Base-by-base conservation (phyloP, 2,888 invertebrate species). In the Melikaiella ostensackeni region DNA sequence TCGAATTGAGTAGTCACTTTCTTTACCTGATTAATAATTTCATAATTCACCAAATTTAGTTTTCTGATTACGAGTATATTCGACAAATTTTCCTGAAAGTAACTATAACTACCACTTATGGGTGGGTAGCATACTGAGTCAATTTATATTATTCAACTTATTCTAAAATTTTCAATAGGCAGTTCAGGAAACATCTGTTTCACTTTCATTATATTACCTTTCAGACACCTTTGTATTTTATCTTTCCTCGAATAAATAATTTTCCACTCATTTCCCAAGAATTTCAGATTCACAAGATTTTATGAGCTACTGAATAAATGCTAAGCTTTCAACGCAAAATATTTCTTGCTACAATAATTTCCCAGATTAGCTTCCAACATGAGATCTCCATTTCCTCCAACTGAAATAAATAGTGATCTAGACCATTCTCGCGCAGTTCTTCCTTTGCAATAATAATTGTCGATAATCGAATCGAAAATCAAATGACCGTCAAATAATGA, bases 261-360 rank as follows among this genome's bases (percentile, higher is more conserved):
- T 64, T 64, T 42, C 24, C 21, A 24, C 24, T 24, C 24, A 13
- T 57, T 21, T 38, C 13, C 35, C 11, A 64, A 24, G 64, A 64
- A 64, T 42, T 38, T 42, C 24, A 16, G 24, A 63, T 64, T 64
- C 27, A 33, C 30, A 70, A 70, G 13, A 5, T 30, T 70, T 50
- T 70, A 50, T 30, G 30, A 50, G 33, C 30, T 30, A 50, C 19
- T 46, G 6, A 9, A 62, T 33, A 33, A 63, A 35, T 63, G 11
- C 7, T 9, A 50, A 70, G 50, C 70, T 50, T 70, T 70, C 50
- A 6, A 33, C 27, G 1, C 27, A 11, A 19, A 70, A 50, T 70
- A 30, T 42, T 42, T 42, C 27, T 70, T 50, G 13, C 30, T 70
- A 30, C 4, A 70, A 70, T 50, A 70, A 70, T 70, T 50, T 38